These are phyloP conservation scores for Macrochelys suwanniensis DNA, from an alignment of 2,797 vertebrate species.

Conservation along the genomic window DNA sequence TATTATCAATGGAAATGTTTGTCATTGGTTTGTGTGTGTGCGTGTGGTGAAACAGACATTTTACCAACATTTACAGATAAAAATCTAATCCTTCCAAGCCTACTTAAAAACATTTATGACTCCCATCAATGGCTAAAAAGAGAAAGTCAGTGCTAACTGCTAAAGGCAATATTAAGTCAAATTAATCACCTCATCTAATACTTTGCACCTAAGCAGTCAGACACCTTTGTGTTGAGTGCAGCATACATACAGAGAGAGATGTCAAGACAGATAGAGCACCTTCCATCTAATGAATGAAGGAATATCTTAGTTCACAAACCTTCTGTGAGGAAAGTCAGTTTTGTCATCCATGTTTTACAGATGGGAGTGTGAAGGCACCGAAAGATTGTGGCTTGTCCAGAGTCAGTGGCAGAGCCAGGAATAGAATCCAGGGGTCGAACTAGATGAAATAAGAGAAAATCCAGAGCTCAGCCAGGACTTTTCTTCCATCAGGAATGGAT, in stretches of 20 bases:
- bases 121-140: neutral
- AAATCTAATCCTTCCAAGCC: neutral
- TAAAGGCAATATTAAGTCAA: neutral
- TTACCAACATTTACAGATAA: neutral
- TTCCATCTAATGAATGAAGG: neutral
- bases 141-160: neutral
- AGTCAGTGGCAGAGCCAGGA: neutral
- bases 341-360: accelerated
- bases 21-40: neutral
- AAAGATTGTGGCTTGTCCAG: neutral
- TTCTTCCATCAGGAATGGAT: neutral
- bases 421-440: neutral
- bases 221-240: accelerated
- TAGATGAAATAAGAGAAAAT: neutral
- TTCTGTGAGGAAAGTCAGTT: neutral
- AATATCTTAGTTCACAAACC: neutral
- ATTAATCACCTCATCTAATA: neutral
- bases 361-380: neutral
- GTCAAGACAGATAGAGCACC: neutral
- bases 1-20: neutral
- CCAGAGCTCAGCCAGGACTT: neutral
- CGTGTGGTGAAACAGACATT: neutral
- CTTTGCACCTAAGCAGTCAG: neutral
- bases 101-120: neutral
- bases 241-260: neutral